A percentile compares a stretch with the other conserved stretches of the same genome.
phyloP scores from a whole-genome alignment of 2,797 vertebrate species.

The Petrocephalus sullivani region DNA sequence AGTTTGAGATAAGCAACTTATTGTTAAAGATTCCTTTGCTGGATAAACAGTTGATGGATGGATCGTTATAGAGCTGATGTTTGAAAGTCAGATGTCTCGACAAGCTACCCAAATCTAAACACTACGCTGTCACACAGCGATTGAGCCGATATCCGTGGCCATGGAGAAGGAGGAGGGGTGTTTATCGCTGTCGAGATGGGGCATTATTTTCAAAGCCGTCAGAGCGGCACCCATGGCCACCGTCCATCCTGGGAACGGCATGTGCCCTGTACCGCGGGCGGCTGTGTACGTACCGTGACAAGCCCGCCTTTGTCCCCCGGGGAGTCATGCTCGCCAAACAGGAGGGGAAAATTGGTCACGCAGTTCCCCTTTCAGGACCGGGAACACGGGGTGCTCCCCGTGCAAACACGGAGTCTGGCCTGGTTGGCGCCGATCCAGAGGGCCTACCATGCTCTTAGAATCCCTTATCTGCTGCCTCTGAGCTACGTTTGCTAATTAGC shows the following conservation, averaged over 20 bases:
- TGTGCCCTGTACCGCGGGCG: neutral
- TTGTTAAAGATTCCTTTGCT: neutral
- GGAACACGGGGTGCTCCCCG: neutral
- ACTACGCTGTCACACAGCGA: neutral
- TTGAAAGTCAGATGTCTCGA: neutral
- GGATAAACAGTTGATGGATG: neutral
- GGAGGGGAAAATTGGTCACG: neutral
- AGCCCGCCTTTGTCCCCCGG: neutral
- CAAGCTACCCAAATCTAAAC: neutral
- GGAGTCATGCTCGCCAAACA: no score
- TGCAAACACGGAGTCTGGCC: neutral
- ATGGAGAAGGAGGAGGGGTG: neutral
- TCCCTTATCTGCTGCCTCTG: neutral
- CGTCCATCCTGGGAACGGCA: neutral
- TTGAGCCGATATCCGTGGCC: neutral
- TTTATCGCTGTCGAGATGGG: neutral
- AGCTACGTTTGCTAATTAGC: neutral
- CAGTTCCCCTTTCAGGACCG: neutral
- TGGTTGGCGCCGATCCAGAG: neutral
- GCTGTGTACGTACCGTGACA: neutral
- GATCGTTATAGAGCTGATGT: neutral
- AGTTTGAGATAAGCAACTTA: neutral
- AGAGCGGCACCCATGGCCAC: neutral
- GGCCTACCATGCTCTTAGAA: neutral
- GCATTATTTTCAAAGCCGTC: neutral